Conservation (phyloP, 2,888 invertebrate genomes). For the Lycia hirtaria region DNA sequence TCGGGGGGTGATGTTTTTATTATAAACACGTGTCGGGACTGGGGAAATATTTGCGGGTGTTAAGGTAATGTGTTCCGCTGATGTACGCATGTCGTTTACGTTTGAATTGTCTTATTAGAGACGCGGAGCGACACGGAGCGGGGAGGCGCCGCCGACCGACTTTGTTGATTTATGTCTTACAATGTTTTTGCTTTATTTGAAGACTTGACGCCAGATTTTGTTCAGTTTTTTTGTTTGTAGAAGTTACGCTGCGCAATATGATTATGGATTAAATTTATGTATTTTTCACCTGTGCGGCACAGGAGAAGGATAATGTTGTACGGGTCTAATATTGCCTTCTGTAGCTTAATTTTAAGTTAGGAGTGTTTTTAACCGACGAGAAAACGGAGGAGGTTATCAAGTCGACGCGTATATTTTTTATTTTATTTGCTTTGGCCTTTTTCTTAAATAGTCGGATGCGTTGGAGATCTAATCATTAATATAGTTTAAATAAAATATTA, state of each 20-base stretch:
- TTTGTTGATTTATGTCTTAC: constrained; percentile 39
- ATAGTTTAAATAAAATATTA: no score
- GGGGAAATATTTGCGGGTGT: constrained; percentile 72
- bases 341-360: no score
- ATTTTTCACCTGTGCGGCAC: neutral
- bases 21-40: constrained; percentile 75
- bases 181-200: constrained; percentile 34
- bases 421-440: no score
- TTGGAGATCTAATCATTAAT: no score
- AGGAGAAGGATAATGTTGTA: no score
- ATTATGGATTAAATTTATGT: neutral
- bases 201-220: constrained; percentile 25
- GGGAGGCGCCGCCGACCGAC: constrained; percentile 28
- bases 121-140: constrained; percentile 23
- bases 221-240: constrained; percentile 5
- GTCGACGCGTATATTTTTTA: no score
- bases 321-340: no score
- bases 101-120: constrained; percentile 59
- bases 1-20: constrained; percentile 77
- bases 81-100: constrained; percentile 65
- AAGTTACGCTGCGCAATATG: neutral
- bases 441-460: no score
- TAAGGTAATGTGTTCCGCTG: constrained; percentile 61
- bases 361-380: no score
- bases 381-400: no score